A percentile compares a stretch with the other conserved stretches of the same genome.
Evolutionary conservation across 2,797 vertebrate species (phyloP).

Genomic region (Phaenicophaeus curvirostris): DNA sequence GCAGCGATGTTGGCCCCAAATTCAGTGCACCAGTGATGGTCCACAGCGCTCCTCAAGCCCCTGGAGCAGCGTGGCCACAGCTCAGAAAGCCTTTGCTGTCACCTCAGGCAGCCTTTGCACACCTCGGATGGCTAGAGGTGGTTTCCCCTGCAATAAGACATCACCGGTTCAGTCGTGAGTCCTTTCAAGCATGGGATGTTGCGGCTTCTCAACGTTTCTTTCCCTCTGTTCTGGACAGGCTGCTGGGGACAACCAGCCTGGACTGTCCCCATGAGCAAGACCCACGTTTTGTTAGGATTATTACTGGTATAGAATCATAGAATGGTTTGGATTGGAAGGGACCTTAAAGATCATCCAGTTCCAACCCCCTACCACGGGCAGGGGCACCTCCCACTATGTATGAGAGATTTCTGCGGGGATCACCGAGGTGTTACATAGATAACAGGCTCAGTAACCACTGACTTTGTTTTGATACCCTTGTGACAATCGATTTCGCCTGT

Average conservation of each 20-base stretch:
- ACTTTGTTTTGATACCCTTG: not conserved
- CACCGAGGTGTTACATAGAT: accelerated
- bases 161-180: accelerated
- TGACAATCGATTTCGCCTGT: not conserved
- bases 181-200: not conserved
- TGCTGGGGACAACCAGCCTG: not conserved
- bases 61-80: not conserved
- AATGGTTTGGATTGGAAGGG: too few species aligned
- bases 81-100: not conserved
- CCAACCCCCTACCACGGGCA: too few species aligned
- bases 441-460: not conserved
- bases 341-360: too few species aligned
- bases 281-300: not conserved
- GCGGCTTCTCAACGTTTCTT: not conserved
- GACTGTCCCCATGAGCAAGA: not conserved
- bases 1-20: not conserved
- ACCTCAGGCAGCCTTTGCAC: not conserved
- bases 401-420: not conserved
- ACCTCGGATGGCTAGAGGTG: not conserved
- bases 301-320: not conserved
- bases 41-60: accelerated
- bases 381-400: too few species aligned
- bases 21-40: accelerated
- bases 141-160: not conserved
- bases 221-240: not conserved